Evolutionary conservation across 2,888 invertebrate genomes (phyloP), one percentile per base, ranked within the genome.

Genomic region (Leptopilina drosophilae): DNA sequence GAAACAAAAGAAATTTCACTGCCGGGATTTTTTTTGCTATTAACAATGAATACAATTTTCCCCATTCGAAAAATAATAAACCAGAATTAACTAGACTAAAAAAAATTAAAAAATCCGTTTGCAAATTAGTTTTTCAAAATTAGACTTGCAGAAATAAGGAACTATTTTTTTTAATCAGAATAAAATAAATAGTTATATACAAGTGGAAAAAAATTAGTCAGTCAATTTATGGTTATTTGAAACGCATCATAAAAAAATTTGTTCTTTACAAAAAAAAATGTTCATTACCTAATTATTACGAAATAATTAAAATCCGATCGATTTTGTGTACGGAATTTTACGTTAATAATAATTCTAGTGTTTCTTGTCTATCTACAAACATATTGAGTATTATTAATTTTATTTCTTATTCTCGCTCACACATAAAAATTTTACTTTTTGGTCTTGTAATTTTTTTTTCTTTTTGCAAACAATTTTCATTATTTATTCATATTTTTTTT

Each of bases 351-450:
- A 76, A 77, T 64, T 66, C 78, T 80, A 84, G 42, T 80, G 78
- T 80, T 80, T 80, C 79, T 78, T 62, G 64, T 76, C 56, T 76
- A 73, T 76, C 80, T 82, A 82, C 79, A 77, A 64, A 82, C 73
- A 79, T 81, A 79, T 80, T 40, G n/a, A 73, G 53, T 56, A 59
- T 73, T 73, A 33, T 42, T 42, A 42, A 42, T 42, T 15, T 33
- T 56, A 33, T 56, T 59, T 73, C 33, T 49, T 49, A 1, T 49
- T 49, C 15, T 56, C 56, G 53, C 33, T 20, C 76, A 46, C 46
- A 76, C 64, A 64, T 3, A 77, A 64, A 77, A 64, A 77, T 53
- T 33, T 49, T 42, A 6, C 64, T 42, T 33, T 33, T 76, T 59
- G 77, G 75, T 75, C 67, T 42, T 76, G 49, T 33, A 73, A 73